Base-by-base conservation (phyloP, 92 coral and sea anemone genomes). In the Porites cylindrica region DNA sequence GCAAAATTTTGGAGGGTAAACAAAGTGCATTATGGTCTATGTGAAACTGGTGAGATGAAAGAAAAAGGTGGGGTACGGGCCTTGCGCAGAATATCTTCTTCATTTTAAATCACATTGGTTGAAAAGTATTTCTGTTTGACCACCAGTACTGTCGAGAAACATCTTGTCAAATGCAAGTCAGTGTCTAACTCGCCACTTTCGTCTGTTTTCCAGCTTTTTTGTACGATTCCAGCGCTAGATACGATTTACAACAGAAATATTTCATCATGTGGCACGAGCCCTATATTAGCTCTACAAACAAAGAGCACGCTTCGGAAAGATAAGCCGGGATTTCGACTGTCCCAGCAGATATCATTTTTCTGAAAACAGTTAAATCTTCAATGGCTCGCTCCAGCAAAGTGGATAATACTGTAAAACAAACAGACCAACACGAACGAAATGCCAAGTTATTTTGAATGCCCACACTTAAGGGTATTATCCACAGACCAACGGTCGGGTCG, bases 221-320 rank as follows among this genome's bases (percentile, higher is more conserved):
- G 20, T 16, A 73, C 47, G 78, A 18, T 73, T 47, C 51, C 62
- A 73, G 62, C 58, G 19, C 61, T 6, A 73, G 60, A 73, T 52
- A 24, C 51, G 24, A 73, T 51, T 47, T n/a, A 51, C 8, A 73
- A 51, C 17, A 73, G 7, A 70, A 29, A 24, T 70, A 12, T 72
- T 72, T 51, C 61, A 38, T 73, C 64, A 75, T 62, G 54, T 26
- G 78, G 78, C 78, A 75, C 78, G 78, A 75, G 78, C 65, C 78
- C 47, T 23, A 38, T 29, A 19, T 19, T 19, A 53, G 78, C 54
- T 58, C 53, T n/a, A 51, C n/a, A 75, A 75, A 75, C 78, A 75
- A 75, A 52, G 20, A 51, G 63, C 78, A 75, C 78, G 24, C 78
- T 56, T 52, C 78, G 54, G 78, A 75, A 52, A 10, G 47, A 38